These are phyloP conservation scores for Pleuronectes platessa DNA, from an alignment of 2,113 vertebrate species.

Conservation along the genomic window DNA sequence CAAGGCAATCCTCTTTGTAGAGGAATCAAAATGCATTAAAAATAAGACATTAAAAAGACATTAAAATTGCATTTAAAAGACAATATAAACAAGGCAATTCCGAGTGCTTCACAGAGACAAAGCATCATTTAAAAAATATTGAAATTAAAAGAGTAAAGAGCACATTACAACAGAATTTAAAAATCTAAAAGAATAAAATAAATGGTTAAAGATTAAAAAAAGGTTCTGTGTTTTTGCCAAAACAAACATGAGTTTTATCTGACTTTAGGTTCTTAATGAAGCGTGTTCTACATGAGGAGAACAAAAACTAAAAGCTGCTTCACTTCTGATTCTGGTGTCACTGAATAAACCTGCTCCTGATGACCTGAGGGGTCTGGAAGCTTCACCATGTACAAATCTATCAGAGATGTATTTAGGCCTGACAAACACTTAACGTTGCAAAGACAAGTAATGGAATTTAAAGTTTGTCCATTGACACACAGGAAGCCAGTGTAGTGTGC, in stretches of 20 bases:
- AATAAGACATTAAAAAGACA: too few relatives aligned
- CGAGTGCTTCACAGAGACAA: not conserved
- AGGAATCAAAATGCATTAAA: not conserved
- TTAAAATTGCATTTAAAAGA: not conserved
- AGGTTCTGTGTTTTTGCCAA: too few relatives aligned
- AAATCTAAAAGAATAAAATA: not conserved
- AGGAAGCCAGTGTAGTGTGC: too few relatives aligned
- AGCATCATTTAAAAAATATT: not conserved
- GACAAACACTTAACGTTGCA: not conserved
- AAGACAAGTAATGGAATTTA: not conserved
- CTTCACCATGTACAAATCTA: too few relatives aligned
- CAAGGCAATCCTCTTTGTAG: not conserved
- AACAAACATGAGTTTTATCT: not conserved
- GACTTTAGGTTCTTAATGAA: not conserved
- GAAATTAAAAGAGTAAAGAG: not conserved
- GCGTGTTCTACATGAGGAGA: not conserved
- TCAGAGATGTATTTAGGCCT: not conserved
- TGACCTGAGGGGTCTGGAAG: too few relatives aligned
- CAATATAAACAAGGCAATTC: not conserved
- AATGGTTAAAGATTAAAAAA: not conserved
- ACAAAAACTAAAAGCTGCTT: not conserved
- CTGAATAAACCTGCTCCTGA: not conserved
- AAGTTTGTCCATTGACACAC: too few relatives aligned
- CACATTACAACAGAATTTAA: not conserved
- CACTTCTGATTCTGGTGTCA: not conserved